These are phyloP conservation scores for Leptoclinus maculatus DNA, from an alignment of 2,797 vertebrate genomes.

Conservation along the genomic window DNA sequence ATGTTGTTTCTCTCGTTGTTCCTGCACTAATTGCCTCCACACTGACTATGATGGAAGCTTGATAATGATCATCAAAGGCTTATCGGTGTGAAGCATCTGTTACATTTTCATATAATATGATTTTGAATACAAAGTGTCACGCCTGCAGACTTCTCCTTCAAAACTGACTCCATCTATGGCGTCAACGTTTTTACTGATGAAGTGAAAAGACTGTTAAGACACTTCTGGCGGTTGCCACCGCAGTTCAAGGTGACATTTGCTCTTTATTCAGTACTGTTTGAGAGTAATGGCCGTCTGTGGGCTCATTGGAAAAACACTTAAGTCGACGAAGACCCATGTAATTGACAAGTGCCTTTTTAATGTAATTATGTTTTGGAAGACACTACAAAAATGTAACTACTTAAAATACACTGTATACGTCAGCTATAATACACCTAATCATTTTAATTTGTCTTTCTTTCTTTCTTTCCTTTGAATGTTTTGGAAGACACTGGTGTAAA, in stretches of 20 bases:
- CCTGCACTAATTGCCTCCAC: neutral
- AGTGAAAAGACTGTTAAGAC: slow-evolving; percentile 5
- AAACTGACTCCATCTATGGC: neutral
- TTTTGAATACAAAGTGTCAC: neutral
- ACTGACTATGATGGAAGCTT: neutral
- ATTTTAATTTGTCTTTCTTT: neutral
- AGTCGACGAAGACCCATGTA: slow-evolving; percentile 47
- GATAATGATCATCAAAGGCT: neutral
- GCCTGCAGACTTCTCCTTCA: slow-evolving; percentile 18
- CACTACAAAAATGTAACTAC: slow-evolving; percentile 1
- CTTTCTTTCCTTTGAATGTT: slow-evolving; percentile 12
- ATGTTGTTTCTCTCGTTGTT: neutral
- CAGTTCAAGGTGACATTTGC: slow-evolving; percentile 74
- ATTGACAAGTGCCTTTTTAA: slow-evolving; percentile 57
- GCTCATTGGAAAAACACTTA: slow-evolving; percentile 66
- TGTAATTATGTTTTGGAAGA: slow-evolving; percentile 50
- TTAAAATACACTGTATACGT: neutral
- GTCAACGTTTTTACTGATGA: slow-evolving; percentile 19
- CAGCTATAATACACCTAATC: neutral
- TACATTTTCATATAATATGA: neutral
- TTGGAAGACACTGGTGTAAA: slow-evolving; percentile 33
- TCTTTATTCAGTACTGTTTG: slow-evolving; percentile 50
- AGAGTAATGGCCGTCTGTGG: slow-evolving; percentile 63
- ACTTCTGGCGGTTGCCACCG: slow-evolving; percentile 9
- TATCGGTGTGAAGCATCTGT: neutral